A percentile compares a stretch with the other conserved stretches of the same genome.
These are phyloP conservation scores for Gerris buenoi DNA, from an alignment of 1,140 invertebrate species.

Conservation along the genomic window DNA sequence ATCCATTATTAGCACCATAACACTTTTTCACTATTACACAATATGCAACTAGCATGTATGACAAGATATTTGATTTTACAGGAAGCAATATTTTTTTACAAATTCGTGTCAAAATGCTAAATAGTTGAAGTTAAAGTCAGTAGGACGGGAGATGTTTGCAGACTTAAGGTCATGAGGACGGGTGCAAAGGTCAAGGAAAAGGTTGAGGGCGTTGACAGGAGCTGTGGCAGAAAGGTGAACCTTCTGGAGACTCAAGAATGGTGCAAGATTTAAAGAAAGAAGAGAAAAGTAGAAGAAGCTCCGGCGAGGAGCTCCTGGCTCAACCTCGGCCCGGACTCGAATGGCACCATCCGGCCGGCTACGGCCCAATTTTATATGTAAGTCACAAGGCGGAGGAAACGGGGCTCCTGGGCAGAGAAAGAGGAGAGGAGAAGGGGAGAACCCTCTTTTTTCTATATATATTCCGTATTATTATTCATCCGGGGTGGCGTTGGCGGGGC, in stretches of 20 bases:
- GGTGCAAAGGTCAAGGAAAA: not conserved
- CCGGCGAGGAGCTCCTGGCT: constrained; percentile 11
- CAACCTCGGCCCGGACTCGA: constrained; percentile 20
- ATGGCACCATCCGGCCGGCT: constrained; percentile 21
- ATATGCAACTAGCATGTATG: too few species aligned
- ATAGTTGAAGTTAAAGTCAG: too few species aligned
- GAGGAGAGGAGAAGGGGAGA: constrained; percentile 16
- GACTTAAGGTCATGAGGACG: not conserved
- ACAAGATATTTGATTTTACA: too few species aligned
- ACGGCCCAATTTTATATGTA: constrained; percentile 28
- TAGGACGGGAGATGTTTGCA: not conserved
- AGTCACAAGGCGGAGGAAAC: constrained; percentile 22
- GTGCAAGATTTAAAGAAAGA: not conserved
- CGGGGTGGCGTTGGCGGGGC: constrained; percentile 11
- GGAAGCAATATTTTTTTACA: too few species aligned
- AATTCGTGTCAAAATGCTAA: too few species aligned
- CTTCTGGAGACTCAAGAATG: too few species aligned
- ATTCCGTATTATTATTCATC: constrained; percentile 27
- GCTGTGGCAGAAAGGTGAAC: not conserved
- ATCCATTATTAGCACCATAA: too few species aligned
- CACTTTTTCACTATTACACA: too few species aligned
- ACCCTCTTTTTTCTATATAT: constrained; percentile 24
- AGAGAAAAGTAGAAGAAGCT: not conserved
- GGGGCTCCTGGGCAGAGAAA: constrained; percentile 13
- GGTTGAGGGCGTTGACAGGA: not conserved